These are phyloP conservation scores for Illadopsis cleaveri DNA, from an alignment of 2,113 vertebrate species.

Conservation along the genomic window DNA sequence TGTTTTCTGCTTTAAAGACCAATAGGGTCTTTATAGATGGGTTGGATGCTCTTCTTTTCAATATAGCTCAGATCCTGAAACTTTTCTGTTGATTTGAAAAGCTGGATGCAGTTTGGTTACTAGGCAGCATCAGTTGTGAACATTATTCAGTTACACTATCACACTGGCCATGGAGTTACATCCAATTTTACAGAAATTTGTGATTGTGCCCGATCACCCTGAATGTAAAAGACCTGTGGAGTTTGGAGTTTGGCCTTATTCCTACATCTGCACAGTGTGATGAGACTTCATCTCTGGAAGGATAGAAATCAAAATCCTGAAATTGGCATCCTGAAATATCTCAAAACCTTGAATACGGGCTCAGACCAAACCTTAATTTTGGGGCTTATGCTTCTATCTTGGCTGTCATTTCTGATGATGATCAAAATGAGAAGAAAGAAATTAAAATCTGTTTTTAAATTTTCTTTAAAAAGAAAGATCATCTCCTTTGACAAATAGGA, in stretches of 20 bases:
- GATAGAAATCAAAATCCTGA: not conserved
- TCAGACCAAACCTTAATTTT: not conserved
- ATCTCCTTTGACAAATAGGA: not conserved
- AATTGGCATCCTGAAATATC: not conserved
- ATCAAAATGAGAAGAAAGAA: not conserved
- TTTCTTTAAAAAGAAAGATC: not conserved
- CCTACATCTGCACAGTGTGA: not conserved
- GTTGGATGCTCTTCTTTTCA: constrained; percentile 56
- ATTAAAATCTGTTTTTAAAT: not conserved
- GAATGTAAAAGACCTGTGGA: not conserved
- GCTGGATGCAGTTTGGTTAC: not conserved
- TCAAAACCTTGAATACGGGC: not conserved
- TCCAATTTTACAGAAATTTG: not conserved
- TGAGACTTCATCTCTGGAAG: not conserved
- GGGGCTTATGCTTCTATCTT: not conserved
- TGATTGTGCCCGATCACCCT: not conserved
- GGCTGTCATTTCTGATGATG: not conserved
- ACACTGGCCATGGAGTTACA: not conserved
- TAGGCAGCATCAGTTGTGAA: not conserved
- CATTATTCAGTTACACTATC: not conserved
- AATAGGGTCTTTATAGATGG: constrained; percentile 67
- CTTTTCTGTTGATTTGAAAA: constrained; percentile 42
- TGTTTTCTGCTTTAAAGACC: constrained; percentile 73
- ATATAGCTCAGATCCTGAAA: constrained; percentile 37
- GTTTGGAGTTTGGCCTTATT: not conserved